These are phyloP conservation scores for Peucedramus taeniatus DNA, from an alignment of 2,113 vertebrate genomes.

Conservation along the genomic window DNA sequence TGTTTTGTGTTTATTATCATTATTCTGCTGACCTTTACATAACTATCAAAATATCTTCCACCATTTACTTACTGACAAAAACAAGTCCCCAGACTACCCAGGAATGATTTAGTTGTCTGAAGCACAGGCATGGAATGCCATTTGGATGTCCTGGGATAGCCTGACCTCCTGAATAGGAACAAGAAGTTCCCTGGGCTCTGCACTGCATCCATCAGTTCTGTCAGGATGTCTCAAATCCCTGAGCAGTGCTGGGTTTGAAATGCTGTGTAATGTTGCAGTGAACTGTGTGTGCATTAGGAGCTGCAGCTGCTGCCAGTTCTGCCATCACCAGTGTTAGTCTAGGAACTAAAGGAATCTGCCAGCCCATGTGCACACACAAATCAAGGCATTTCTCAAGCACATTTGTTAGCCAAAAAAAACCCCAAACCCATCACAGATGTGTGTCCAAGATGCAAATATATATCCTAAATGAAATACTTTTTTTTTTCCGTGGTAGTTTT, in stretches of 20 bases:
- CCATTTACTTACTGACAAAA: background rate
- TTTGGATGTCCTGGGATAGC: background rate
- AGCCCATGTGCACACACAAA: background rate
- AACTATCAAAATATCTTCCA: background rate
- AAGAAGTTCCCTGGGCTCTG: background rate
- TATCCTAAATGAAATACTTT: background rate
- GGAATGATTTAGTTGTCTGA: background rate
- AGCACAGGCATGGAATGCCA: background rate
- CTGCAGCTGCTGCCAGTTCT: conserved; percentile 33
- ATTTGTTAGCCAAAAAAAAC: background rate
- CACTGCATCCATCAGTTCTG: background rate
- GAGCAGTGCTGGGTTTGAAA: background rate
- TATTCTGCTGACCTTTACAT: background rate
- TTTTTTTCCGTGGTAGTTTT: background rate
- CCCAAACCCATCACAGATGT: background rate
- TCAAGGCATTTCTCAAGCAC: background rate
- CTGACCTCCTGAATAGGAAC: background rate
- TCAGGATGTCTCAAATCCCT: background rate
- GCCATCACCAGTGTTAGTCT: background rate
- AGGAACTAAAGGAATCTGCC: background rate
- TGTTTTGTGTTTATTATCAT: background rate
- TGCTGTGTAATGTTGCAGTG: background rate
- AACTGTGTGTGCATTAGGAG: background rate
- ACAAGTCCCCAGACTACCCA: background rate
- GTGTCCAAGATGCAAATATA: conserved; percentile 22